Conservation (phyloP, 2,113 vertebrate species). For the Elachura formosa region DNA sequence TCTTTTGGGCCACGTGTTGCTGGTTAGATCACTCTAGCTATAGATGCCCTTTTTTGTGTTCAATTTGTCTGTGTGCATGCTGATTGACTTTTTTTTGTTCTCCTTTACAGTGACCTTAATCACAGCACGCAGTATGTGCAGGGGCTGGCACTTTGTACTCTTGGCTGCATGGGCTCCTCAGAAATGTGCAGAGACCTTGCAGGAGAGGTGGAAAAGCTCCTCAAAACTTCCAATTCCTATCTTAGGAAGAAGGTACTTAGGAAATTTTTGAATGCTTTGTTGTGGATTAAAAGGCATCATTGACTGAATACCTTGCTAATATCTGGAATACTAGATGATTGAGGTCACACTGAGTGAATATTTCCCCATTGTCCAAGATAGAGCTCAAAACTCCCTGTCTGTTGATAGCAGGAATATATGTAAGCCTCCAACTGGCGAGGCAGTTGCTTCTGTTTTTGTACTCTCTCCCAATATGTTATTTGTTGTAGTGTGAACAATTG, state of each 20-base stretch:
- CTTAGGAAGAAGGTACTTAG: constrained; percentile 94
- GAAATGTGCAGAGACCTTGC: constrained; percentile 99
- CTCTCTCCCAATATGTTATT: not conserved
- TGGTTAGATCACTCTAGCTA: not conserved
- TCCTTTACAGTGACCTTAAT: constrained; percentile 89
- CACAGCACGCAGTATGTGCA: constrained; percentile 98
- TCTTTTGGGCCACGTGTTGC: not conserved
- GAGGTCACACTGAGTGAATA: not conserved
- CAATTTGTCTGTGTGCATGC: not conserved
- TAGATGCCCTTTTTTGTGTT: not conserved
- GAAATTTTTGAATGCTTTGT: not conserved
- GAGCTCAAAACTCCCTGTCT: not conserved
- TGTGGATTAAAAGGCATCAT: not conserved
- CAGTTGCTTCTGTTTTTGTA: not conserved
- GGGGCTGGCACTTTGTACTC: constrained; percentile 94
- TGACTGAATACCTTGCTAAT: not conserved
- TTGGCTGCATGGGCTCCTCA: constrained; percentile 98
- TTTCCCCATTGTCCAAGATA: not conserved
- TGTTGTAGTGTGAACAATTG: not conserved
- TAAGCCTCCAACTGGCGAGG: not conserved
- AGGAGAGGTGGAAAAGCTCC: constrained; percentile 97
- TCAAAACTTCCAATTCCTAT: constrained; percentile 99
- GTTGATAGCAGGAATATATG: not conserved
- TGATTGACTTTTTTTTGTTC: not conserved
- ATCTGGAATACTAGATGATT: not conserved